phyloP scores from a whole-genome alignment of 2,113 vertebrate species.

The human region DNA sequence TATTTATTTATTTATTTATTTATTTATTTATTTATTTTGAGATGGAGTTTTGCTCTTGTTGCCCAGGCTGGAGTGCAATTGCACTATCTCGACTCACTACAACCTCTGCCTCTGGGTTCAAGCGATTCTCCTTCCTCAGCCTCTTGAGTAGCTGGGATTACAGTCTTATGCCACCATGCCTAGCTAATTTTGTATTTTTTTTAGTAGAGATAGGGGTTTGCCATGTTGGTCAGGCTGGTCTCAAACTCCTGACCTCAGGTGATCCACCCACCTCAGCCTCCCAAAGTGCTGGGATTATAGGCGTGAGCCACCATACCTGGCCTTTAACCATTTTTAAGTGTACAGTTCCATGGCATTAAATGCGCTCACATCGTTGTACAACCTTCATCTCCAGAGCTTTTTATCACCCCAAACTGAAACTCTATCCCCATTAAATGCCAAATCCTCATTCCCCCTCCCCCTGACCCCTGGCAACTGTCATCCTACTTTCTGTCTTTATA shows the following conservation, averaged over 20 bases:
- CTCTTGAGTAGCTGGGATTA: neutral
- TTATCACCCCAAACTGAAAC: neutral
- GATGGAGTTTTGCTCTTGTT: neutral
- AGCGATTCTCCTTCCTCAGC: neutral
- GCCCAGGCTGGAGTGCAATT: neutral
- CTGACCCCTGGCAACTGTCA: neutral
- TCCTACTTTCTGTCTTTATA: neutral
- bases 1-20: no score
- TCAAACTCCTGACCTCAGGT: neutral
- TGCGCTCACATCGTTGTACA: neutral
- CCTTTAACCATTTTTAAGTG: neutral
- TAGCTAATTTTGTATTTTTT: neutral
- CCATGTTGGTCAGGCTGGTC: neutral
- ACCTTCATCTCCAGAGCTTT: neutral
- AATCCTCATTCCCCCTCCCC: neutral
- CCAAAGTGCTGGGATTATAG: neutral
- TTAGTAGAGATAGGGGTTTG: neutral
- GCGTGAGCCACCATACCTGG: neutral
- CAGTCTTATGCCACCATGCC: neutral
- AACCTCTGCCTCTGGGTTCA: neutral
- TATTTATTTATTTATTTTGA: neutral
- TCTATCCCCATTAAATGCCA: neutral
- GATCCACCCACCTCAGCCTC: neutral
- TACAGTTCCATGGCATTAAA: neutral
- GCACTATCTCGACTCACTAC: neutral